Conservation (phyloP, 2,888 invertebrate species). For the Plagodis dolabraria region DNA sequence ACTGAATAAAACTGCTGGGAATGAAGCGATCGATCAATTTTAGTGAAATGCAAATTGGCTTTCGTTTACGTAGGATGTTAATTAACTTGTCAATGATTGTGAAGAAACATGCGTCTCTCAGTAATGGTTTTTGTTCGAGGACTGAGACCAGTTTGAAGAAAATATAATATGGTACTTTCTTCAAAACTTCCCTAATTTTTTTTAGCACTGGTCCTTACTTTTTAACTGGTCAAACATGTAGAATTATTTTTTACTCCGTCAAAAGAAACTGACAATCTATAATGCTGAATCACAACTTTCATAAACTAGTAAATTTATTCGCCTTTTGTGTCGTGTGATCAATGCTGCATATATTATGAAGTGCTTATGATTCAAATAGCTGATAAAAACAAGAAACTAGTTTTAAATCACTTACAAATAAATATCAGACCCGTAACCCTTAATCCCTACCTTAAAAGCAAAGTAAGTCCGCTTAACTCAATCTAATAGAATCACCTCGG, state of each 20-base stretch:
- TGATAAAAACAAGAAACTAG: neutral
- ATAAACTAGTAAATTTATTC: too few species aligned
- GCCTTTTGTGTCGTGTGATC: too few species aligned
- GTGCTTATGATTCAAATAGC: neutral
- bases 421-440: conserved; percentile 50
- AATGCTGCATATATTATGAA: too few species aligned
- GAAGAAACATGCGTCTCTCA: neutral
- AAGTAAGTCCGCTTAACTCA: conserved; percentile 71
- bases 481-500: conserved; percentile 81
- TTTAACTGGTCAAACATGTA: too few species aligned
- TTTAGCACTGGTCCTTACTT: too few species aligned
- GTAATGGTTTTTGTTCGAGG: neutral
- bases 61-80: conserved; percentile 1
- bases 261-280: too few species aligned
- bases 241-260: too few species aligned
- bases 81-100: conserved; percentile 8
- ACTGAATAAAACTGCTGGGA: conserved; percentile 19
- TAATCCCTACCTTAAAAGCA: conserved; percentile 56
- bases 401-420: conserved; percentile 44
- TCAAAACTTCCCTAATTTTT: too few species aligned
- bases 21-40: conserved; percentile 33
- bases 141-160: too few species aligned
- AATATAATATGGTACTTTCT: too few species aligned
- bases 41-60: conserved; percentile 13
- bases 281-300: too few species aligned